Evolutionary conservation across 2,888 invertebrate genomes (phyloP).

Genomic region (Zonitis immaculata): DNA sequence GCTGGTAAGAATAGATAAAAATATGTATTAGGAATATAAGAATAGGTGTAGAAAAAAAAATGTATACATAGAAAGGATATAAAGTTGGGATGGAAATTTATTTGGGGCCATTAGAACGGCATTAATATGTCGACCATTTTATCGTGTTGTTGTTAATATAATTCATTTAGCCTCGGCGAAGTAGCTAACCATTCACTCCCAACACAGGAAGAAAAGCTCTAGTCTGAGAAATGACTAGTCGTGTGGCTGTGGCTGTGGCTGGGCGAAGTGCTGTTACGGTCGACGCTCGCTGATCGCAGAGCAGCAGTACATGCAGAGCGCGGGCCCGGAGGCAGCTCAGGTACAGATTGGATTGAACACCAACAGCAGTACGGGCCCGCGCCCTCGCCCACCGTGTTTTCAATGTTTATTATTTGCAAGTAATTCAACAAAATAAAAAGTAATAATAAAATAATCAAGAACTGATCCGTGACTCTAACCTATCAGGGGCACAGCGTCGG

Average conservation of each 20-base stretch:
- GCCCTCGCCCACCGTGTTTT: conserved; percentile 33
- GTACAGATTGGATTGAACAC: neutral
- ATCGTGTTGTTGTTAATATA: conserved; percentile 18
- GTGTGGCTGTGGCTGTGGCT: conserved; percentile 45
- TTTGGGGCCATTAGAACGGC: conserved; percentile 10
- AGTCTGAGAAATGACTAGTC: conserved; percentile 29
- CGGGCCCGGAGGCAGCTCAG: conserved; percentile 31
- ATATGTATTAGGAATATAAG: neutral
- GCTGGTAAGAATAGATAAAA: neutral
- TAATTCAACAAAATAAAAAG: too few relatives aligned
- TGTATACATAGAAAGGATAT: neutral
- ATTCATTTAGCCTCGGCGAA: conserved; percentile 47
- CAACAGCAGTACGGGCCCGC: conserved; percentile 25
- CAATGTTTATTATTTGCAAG: conserved; percentile 35
- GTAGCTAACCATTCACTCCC: conserved; percentile 42
- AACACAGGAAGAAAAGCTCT: conserved; percentile 38
- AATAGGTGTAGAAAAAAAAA: neutral
- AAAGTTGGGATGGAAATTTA: conserved; percentile 1
- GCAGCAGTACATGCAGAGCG: conserved; percentile 39
- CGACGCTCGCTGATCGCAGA: conserved; percentile 25
- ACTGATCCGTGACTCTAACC: conserved; percentile 58
- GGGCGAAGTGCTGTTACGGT: conserved; percentile 48
- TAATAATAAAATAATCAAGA: conserved; percentile 31
- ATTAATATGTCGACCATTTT: conserved; percentile 18
- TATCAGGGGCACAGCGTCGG: conserved; percentile 98